These are phyloP conservation scores for Bruchidius siliquastri DNA, from an alignment of 2,888 invertebrate species.

Conservation along the genomic window DNA sequence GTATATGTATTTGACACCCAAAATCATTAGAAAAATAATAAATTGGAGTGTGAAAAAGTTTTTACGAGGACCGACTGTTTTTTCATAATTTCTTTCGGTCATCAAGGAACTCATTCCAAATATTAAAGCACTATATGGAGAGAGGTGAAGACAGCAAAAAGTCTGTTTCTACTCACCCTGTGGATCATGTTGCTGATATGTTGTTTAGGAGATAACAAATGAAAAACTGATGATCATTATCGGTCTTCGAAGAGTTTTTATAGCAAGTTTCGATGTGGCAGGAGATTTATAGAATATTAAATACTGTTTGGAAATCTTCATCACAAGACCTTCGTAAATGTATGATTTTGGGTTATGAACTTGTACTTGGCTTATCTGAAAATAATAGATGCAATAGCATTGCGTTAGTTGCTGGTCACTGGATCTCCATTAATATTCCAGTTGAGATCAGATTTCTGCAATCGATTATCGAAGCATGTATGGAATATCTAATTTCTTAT, in stretches of 20 bases:
- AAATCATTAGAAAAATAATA: no score
- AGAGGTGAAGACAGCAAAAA: no score
- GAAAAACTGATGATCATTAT: not conserved
- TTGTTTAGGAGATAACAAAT: not conserved
- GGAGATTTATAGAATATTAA: slow-evolving; percentile 7
- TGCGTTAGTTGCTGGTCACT: not conserved
- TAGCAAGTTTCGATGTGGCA: not conserved
- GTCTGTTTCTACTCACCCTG: not conserved
- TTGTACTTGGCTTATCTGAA: slow-evolving; percentile 14
- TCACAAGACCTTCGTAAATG: slow-evolving; percentile 13
- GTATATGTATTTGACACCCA: no score
- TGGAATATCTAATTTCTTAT: not conserved
- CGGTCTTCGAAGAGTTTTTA: not conserved
- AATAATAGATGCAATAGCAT: slow-evolving; percentile 9
- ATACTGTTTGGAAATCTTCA: slow-evolving; percentile 1
- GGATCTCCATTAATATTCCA: not conserved
- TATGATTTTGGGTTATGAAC: slow-evolving; percentile 15
- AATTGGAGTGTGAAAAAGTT: no score
- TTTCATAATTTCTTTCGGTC: no score
- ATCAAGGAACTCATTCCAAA: no score
- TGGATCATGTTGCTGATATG: not conserved
- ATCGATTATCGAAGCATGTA: not conserved
- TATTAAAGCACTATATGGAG: no score
- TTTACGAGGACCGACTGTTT: no score
- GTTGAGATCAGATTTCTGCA: not conserved